phyloP scores from a whole-genome alignment of 2,113 vertebrate species.

The Catharus bicknelli region DNA sequence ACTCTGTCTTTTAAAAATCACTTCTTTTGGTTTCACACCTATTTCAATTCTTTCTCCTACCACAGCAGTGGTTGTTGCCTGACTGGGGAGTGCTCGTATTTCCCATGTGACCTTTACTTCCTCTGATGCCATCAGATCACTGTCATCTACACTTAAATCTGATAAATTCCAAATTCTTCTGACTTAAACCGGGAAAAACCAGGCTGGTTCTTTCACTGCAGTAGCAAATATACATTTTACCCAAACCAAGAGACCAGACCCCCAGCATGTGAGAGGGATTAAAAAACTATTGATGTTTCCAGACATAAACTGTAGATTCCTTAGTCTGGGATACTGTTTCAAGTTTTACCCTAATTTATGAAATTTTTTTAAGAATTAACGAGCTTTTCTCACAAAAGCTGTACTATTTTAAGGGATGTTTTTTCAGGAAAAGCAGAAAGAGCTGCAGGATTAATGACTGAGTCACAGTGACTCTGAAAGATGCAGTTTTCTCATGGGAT shows the following conservation, averaged over 20 bases:
- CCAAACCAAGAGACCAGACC: background rate
- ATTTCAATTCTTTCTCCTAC: background rate
- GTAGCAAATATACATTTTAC: background rate
- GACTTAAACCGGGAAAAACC: background rate
- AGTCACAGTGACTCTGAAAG: background rate
- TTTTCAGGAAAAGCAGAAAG: background rate
- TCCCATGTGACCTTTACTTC: background rate
- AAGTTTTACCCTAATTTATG: background rate
- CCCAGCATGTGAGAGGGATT: accelerated
- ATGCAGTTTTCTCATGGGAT: background rate
- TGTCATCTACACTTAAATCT: background rate
- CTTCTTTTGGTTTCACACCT: background rate
- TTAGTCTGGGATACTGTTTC: background rate
- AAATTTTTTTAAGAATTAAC: background rate
- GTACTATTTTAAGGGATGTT: background rate
- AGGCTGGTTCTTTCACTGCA: background rate
- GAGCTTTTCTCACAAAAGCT: background rate
- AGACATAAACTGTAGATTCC: background rate
- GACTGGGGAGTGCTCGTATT: background rate
- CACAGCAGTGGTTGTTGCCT: background rate
- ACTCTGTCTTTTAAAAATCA: background rate
- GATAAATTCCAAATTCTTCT: background rate
- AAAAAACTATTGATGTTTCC: background rate
- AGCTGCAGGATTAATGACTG: background rate
- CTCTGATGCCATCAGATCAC: background rate